Evolutionary conservation across 2,797 vertebrate genomes (phyloP).

Genomic region (Clarias fuscus): DNA sequence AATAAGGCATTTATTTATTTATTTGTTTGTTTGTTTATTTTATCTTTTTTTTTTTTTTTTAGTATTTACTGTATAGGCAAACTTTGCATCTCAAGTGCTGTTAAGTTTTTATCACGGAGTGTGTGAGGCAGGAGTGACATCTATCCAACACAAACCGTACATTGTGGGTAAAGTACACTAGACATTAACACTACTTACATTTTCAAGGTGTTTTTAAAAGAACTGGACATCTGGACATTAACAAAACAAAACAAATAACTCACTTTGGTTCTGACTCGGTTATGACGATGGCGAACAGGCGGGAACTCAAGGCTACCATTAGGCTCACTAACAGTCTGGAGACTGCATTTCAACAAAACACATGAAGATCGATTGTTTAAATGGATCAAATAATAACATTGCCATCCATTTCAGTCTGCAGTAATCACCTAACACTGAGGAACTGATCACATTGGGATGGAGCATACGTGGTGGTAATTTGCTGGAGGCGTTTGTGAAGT

Average conservation of each 20-base stretch:
- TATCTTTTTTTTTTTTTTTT: not conserved
- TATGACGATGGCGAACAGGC: not conserved
- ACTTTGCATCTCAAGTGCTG: not conserved
- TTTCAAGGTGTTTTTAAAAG: not conserved
- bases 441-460: not conserved
- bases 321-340: not conserved
- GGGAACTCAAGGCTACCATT: not conserved
- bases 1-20: not conserved
- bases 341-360: conserved; percentile 7
- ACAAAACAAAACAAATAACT: not conserved
- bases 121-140: not conserved
- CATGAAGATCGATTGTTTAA: conserved; percentile 5
- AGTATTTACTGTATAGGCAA: not conserved
- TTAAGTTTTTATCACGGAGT: not conserved
- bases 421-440: conserved; percentile 4
- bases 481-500: conserved; percentile 11
- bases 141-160: not conserved
- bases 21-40: not conserved
- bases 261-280: not conserved
- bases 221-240: not conserved
- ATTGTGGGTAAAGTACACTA: too few relatives aligned
- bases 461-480: not conserved
- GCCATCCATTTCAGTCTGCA: conserved; percentile 17
- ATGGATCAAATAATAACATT: conserved; percentile 19
- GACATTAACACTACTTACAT: not conserved